Conservation (phyloP, 2,888 invertebrate species). For the Rhodophaea formosa region DNA sequence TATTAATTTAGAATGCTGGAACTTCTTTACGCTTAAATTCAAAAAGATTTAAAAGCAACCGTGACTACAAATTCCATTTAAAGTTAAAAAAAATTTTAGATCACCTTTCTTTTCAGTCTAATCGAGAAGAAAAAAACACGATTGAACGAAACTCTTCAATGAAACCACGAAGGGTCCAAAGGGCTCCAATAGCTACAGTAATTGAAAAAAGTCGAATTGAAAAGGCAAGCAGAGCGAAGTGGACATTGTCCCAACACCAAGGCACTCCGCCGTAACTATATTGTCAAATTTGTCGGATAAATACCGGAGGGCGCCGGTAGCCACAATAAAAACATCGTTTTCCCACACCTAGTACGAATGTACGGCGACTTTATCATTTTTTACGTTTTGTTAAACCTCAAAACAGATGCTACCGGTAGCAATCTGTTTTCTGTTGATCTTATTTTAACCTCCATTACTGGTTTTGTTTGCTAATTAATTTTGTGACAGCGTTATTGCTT, state of each 20-base stretch:
- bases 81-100: not conserved
- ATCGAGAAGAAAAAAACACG: conserved; percentile 54
- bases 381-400: conserved; percentile 20
- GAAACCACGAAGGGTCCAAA: conserved; percentile 49
- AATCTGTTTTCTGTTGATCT: conserved; percentile 13
- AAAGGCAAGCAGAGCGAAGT: conserved; percentile 31
- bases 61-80: not conserved
- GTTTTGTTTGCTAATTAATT: not conserved
- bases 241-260: conserved; percentile 28
- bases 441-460: not conserved
- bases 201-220: conserved; percentile 44
- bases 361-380: conserved; percentile 15
- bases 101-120: not conserved
- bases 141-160: conserved; percentile 51
- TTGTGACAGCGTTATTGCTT: too few relatives aligned
- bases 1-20: too few relatives aligned
- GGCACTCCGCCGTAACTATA: conserved; percentile 27
- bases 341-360: conserved; percentile 16
- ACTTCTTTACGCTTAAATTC: too few relatives aligned
- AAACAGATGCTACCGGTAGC: conserved; percentile 18
- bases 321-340: conserved; percentile 23
- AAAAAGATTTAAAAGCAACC: not conserved
- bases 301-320: conserved; percentile 22
- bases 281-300: conserved; percentile 32
- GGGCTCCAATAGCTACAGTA: conserved; percentile 39